Conservation (phyloP, 2,888 invertebrate species). For the Tetrapedia diversipes region DNA sequence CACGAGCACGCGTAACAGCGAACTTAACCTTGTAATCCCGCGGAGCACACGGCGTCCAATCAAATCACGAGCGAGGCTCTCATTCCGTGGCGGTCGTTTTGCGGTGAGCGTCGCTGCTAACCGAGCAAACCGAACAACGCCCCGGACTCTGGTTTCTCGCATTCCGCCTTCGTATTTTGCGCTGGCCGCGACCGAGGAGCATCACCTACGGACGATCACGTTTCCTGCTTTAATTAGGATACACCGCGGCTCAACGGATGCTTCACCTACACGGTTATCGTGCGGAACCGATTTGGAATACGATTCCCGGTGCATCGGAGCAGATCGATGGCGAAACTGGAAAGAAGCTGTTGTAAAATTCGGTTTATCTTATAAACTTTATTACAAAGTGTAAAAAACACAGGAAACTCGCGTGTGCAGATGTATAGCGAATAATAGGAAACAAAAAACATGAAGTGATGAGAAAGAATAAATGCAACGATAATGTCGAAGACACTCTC, state of each 20-base stretch:
- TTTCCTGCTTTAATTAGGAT: constrained; percentile 15
- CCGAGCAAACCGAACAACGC: constrained; percentile 23
- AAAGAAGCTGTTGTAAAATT: no score
- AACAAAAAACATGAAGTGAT: no score
- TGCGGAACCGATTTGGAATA: neutral
- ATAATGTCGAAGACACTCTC: no score
- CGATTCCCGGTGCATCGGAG: no score
- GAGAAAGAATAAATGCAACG: no score
- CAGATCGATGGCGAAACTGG: neutral
- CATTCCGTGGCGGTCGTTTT: constrained; percentile 51
- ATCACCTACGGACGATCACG: constrained; percentile 14
- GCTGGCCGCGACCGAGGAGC: no score
- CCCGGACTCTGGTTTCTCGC: constrained; percentile 14
- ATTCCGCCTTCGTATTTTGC: constrained; percentile 27
- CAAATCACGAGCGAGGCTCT: constrained; percentile 42
- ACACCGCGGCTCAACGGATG: neutral
- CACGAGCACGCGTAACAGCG: constrained; percentile 42
- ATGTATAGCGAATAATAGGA: no score
- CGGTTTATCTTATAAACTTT: no score
- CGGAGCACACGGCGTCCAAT: constrained; percentile 37
- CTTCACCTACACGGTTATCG: neutral
- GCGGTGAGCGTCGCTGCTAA: constrained; percentile 50
- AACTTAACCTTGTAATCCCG: constrained; percentile 49
- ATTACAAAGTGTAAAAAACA: no score
- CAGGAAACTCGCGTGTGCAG: no score